These are phyloP conservation scores for Lobophora halterata DNA, from an alignment of 2,888 invertebrate species.

Conservation along the genomic window DNA sequence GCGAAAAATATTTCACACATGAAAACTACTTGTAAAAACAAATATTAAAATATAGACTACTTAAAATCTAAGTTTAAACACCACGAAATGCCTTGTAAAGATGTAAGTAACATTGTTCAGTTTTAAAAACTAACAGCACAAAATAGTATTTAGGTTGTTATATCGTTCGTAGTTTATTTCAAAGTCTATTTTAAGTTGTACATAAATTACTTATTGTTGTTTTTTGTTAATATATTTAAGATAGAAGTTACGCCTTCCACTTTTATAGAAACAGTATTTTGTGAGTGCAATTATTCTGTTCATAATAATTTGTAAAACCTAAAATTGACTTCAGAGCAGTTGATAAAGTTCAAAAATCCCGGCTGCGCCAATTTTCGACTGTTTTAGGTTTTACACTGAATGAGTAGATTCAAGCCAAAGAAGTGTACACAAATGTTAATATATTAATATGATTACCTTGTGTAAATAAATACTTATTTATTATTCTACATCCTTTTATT, in stretches of 20 bases:
- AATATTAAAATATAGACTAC: neutral
- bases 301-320: conserved; percentile 17
- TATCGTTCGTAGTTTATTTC: conserved; percentile 44
- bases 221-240: conserved; percentile 47
- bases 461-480: conserved; percentile 66
- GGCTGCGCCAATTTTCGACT: conserved; percentile 31
- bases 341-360: neutral
- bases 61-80: conserved; percentile 9
- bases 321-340: neutral
- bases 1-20: too few species aligned
- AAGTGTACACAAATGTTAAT: conserved; percentile 65
- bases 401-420: conserved; percentile 75
- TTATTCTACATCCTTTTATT: conserved; percentile 39
- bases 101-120: conserved; percentile 17
- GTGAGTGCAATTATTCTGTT: conserved; percentile 64
- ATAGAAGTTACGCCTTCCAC: conserved; percentile 39
- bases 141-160: conserved; percentile 37
- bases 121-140: conserved; percentile 29
- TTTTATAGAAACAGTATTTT: conserved; percentile 61
- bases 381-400: conserved; percentile 35
- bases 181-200: conserved; percentile 47
- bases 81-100: conserved; percentile 27
- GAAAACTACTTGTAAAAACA: too few species aligned
- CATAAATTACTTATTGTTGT: conserved; percentile 46
- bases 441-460: conserved; percentile 30